phyloP scores from a whole-genome alignment of 1,140 invertebrate species.

The Acromyrmex charruanus region DNA sequence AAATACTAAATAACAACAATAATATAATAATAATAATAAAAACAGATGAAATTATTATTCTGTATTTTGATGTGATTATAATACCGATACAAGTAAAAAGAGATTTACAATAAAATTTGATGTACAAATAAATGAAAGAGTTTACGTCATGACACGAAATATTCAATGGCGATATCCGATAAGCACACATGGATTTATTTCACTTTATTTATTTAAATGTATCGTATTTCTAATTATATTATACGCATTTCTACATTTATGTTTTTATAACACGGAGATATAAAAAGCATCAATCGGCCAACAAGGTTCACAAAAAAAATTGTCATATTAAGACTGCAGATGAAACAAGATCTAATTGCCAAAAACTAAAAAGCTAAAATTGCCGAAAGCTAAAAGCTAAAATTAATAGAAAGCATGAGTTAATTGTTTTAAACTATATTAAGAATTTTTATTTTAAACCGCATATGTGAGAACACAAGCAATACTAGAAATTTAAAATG shows the following conservation, averaged over 20 bases:
- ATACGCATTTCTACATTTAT: not conserved
- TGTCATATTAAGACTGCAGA: too few relatives aligned
- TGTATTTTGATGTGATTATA: not conserved
- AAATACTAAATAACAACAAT: not conserved
- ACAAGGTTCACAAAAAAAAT: too few relatives aligned
- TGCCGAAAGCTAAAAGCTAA: too few relatives aligned
- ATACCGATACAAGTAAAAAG: not conserved
- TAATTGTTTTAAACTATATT: too few relatives aligned
- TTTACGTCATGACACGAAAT: not conserved
- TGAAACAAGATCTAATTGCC: too few relatives aligned
- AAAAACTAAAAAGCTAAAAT: too few relatives aligned
- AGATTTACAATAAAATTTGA: not conserved
- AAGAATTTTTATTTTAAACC: too few relatives aligned
- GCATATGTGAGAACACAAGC: too few relatives aligned
- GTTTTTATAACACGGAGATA: not conserved
- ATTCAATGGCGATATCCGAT: not conserved
- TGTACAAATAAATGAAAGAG: not conserved
- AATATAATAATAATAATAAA: not conserved
- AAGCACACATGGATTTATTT: not conserved
- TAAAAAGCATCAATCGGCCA: not conserved
- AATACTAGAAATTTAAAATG: too few relatives aligned
- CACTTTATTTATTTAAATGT: not conserved
- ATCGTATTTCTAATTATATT: conserved; percentile 22
- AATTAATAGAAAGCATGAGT: too few relatives aligned
- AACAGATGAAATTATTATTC: not conserved